Evolutionary conservation across 1,140 invertebrate species (phyloP).

Genomic region (Drosophila trapezifrons): DNA sequence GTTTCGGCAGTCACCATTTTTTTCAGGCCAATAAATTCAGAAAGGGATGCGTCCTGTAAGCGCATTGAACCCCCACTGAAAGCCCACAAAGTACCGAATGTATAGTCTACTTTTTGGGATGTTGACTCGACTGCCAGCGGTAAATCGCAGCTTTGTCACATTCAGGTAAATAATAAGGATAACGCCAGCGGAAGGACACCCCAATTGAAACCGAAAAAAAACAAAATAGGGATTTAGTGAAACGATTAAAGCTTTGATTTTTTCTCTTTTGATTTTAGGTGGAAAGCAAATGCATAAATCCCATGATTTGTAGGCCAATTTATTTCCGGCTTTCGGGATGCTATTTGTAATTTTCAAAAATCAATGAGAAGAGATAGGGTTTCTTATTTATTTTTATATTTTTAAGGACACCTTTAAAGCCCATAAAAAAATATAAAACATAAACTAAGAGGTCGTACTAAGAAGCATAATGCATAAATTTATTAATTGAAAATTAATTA

Average conservation of each 20-base stretch:
- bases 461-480: too few relatives aligned
- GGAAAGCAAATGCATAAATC: slow-evolving; percentile 2
- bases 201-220: neutral
- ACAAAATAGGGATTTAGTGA: slow-evolving; percentile 15
- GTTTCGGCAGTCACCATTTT: slow-evolving; percentile 1
- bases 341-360: neutral
- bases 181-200: too few relatives aligned
- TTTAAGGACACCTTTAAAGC: too few relatives aligned
- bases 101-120: slow-evolving; percentile 32
- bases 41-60: too few relatives aligned
- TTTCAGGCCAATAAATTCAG: slow-evolving; percentile 10
- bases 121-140: neutral
- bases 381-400: neutral
- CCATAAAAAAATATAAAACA: too few relatives aligned
- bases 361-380: too few relatives aligned
- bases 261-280: neutral
- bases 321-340: neutral
- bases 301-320: neutral
- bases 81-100: slow-evolving; percentile 33
- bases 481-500: neutral
- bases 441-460: too few relatives aligned
- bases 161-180: slow-evolving; percentile 5
- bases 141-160: slow-evolving; percentile 29
- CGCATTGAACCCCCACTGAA: slow-evolving; percentile 11
- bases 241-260: slow-evolving; percentile 5